Evolutionary conservation across 2,113 vertebrate genomes (phyloP).

Genomic region (Archocentrus centrarchus): DNA sequence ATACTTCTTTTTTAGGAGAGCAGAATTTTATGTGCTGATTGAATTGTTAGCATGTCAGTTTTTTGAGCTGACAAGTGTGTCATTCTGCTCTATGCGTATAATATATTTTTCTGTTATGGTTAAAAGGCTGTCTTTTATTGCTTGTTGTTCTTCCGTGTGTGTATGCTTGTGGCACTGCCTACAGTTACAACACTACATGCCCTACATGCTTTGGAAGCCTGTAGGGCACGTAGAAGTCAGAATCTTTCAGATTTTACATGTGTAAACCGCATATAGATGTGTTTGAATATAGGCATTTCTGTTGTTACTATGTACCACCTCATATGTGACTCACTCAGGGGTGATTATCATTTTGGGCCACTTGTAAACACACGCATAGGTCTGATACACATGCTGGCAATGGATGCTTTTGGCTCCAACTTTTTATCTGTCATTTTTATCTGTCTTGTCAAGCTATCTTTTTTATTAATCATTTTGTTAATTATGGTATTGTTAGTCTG

Average conservation of each 20-base stretch:
- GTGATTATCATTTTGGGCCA: neutral
- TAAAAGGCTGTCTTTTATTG: neutral
- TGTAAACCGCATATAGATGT: too few relatives aligned
- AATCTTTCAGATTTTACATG: neutral
- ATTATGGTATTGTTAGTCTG: neutral
- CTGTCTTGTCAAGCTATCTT: neutral
- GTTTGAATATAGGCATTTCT: neutral
- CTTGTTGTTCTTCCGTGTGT: neutral
- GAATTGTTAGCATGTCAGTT: neutral
- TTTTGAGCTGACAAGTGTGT: slow-evolving; percentile 29
- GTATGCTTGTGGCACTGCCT: neutral
- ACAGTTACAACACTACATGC: neutral
- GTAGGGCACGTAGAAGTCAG: neutral
- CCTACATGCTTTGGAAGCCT: neutral
- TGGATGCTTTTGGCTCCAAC: neutral
- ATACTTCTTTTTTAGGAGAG: slow-evolving; percentile 8
- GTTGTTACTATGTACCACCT: neutral
- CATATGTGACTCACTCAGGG: neutral
- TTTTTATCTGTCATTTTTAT: neutral
- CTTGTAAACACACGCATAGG: neutral
- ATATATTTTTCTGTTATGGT: neutral
- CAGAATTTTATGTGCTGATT: neutral
- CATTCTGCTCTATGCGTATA: slow-evolving; percentile 5
- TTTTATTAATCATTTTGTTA: neutral
- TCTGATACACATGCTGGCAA: neutral